phyloP scores from a whole-genome alignment of 2,888 invertebrate species.

The Balanococcus diminutus region DNA sequence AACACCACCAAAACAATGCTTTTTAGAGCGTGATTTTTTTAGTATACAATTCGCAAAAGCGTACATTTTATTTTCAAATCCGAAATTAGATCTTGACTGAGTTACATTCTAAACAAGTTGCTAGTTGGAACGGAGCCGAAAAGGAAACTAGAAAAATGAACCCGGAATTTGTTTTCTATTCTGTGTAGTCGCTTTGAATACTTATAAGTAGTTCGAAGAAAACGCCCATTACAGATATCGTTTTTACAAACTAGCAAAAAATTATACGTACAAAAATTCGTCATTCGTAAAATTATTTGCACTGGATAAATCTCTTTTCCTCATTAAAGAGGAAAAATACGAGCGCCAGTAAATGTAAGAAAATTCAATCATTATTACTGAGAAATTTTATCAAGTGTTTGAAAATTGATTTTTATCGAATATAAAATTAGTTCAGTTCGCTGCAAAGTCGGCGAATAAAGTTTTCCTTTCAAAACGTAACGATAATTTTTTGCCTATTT shows the following conservation, averaged over 20 bases:
- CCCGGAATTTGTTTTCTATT: conserved; percentile 17
- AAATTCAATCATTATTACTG: not conserved
- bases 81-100: conserved; percentile 23
- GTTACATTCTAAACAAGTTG: conserved; percentile 23
- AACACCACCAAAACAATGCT: conserved; percentile 10
- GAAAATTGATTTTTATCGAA: not conserved
- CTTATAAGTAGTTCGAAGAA: not conserved
- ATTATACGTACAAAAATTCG: not conserved
- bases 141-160: conserved; percentile 32
- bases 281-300: not conserved
- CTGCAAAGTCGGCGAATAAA: not conserved
- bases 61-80: not conserved
- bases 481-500: conserved; percentile 1
- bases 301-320: not conserved
- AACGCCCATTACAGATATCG: conserved; percentile 8
- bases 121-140: conserved; percentile 18
- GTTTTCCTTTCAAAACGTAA: not conserved
- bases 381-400: not conserved
- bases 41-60: not conserved
- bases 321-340: not conserved
- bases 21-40: conserved; percentile 5
- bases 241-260: not conserved
- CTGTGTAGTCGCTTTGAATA: not conserved
- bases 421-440: not conserved
- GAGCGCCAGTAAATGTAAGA: not conserved